phyloP scores from a whole-genome alignment of 1,140 invertebrate genomes.

The Probaryconus sp. region DNA sequence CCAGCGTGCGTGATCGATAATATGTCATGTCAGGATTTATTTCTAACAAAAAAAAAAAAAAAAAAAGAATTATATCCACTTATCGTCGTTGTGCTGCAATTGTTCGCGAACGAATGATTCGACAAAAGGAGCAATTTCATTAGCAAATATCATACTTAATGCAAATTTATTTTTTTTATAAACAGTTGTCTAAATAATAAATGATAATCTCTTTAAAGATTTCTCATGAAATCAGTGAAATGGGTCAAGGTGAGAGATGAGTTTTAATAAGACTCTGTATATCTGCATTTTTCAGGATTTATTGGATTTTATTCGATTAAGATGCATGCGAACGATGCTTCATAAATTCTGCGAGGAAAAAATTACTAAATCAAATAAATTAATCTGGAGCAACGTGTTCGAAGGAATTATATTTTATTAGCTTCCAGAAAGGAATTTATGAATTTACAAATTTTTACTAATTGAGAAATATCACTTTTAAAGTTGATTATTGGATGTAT shows the following conservation, averaged over 20 bases:
- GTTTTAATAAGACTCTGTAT: slow-evolving; percentile 31
- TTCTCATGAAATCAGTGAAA: too few species aligned
- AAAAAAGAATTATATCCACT: background rate
- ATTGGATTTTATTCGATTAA: slow-evolving; percentile 27
- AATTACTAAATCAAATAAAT: background rate
- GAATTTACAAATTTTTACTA: too few species aligned
- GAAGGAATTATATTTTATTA: too few species aligned
- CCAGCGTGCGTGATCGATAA: slow-evolving; percentile 26
- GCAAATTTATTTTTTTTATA: too few species aligned
- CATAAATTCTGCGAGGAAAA: too few species aligned
- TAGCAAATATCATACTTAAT: slow-evolving; percentile 21
- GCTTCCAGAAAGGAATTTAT: too few species aligned
- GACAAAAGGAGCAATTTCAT: slow-evolving; percentile 21
- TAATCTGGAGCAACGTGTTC: too few species aligned
- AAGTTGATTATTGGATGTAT: too few species aligned
- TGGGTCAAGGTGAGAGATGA: slow-evolving; percentile 30
- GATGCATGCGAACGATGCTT: slow-evolving; percentile 5
- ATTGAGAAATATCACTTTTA: too few species aligned
- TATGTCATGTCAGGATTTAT: slow-evolving; percentile 30
- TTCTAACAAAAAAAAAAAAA: slow-evolving; percentile 7
- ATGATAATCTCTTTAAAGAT: too few species aligned
- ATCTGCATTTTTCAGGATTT: slow-evolving; percentile 14
- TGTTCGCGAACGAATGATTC: slow-evolving; percentile 1
- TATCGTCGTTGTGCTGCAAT: slow-evolving; percentile 6
- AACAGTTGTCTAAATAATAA: too few species aligned